These are phyloP conservation scores for Acanthosoma haemorrhoidale DNA, from an alignment of 2,888 invertebrate species.

Conservation along the genomic window DNA sequence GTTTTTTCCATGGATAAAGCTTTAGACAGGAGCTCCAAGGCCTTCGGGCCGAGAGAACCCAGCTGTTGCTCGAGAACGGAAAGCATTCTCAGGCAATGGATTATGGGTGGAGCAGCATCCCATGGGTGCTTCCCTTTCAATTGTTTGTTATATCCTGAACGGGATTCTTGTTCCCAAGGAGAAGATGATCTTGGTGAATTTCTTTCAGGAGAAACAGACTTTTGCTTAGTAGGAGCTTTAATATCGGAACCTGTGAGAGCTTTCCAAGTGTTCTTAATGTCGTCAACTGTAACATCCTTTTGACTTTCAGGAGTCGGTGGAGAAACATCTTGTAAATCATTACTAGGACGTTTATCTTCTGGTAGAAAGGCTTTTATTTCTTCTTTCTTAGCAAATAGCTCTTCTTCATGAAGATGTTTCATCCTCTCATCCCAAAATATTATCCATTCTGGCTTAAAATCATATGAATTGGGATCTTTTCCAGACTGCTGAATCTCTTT, in stretches of 20 bases:
- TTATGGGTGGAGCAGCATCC: constrained; percentile 51
- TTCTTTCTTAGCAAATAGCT: constrained; percentile 59
- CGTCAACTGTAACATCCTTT: constrained; percentile 41
- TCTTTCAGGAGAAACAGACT: constrained; percentile 36
- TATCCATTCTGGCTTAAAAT: constrained; percentile 87
- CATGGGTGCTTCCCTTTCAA: constrained; percentile 46
- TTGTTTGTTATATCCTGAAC: constrained; percentile 7
- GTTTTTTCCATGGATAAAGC: constrained; percentile 73
- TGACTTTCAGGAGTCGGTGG: constrained; percentile 41
- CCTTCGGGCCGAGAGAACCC: constrained; percentile 76
- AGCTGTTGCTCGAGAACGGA: constrained; percentile 77
- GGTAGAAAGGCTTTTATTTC: constrained; percentile 57
- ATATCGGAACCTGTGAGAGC: constrained; percentile 42
- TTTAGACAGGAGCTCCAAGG: constrained; percentile 68
- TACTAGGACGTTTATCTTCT: constrained; percentile 21
- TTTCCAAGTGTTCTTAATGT: constrained; percentile 43
- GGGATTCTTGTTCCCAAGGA: constrained; percentile 25
- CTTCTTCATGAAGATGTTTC: constrained; percentile 68
- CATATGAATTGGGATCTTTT: constrained; percentile 70
- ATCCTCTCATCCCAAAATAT: constrained; percentile 76
- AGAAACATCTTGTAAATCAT: constrained; percentile 35
- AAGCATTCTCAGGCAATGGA: constrained; percentile 55
- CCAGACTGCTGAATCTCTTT: constrained; percentile 65
- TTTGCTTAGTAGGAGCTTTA: constrained; percentile 37
- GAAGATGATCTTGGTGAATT: constrained; percentile 32